Evolutionary conservation across 2,888 invertebrate species (phyloP).

Genomic region (Diaphora mendica): DNA sequence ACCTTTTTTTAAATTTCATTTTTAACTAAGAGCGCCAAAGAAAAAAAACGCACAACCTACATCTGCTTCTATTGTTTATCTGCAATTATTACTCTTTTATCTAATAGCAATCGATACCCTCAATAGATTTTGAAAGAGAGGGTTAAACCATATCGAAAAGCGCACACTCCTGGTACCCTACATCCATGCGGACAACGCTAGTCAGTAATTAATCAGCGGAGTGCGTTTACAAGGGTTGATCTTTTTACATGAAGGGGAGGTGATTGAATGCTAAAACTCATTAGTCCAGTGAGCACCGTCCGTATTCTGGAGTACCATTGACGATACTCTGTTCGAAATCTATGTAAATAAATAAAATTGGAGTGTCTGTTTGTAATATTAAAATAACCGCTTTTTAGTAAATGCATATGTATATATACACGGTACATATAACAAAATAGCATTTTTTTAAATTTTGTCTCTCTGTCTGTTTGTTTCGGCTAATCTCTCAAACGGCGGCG

Average conservation of each 20-base stretch:
- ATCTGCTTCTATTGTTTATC: not conserved
- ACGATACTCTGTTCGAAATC: constrained; percentile 33
- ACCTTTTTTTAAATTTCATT: not conserved
- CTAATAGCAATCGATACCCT: not conserved
- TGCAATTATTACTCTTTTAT: not conserved
- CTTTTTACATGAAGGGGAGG: constrained; percentile 74
- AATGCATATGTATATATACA: too few species aligned
- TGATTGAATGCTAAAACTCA: constrained; percentile 79
- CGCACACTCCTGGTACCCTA: constrained; percentile 41
- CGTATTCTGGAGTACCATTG: constrained; percentile 59
- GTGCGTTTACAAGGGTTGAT: constrained; percentile 75
- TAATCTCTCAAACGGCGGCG: too few species aligned
- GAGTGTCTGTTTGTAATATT: too few species aligned
- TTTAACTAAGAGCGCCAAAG: too few species aligned
- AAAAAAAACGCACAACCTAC: not conserved
- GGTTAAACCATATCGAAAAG: constrained; percentile 31
- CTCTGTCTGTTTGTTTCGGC: too few species aligned
- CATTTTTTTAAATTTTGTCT: too few species aligned
- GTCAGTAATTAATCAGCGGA: constrained; percentile 79
- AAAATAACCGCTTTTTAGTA: too few species aligned
- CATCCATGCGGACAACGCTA: constrained; percentile 58
- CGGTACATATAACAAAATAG: too few species aligned
- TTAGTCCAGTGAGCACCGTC: constrained; percentile 61
- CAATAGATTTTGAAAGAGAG: not conserved
- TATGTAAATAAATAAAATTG: not conserved